phyloP scores from a whole-genome alignment of 2,797 vertebrate species.

The Amazona ochrocephala region DNA sequence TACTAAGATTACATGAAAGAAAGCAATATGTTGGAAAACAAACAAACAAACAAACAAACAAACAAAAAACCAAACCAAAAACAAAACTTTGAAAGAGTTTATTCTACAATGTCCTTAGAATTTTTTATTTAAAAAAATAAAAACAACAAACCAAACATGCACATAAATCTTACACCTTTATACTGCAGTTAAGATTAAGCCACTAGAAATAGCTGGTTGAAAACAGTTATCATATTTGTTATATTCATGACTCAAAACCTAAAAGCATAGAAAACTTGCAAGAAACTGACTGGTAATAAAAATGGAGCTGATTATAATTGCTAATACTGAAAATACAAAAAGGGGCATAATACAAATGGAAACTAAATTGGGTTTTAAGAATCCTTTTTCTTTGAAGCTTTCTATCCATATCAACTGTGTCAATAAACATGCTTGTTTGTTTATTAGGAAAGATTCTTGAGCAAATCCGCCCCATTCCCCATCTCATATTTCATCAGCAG shows the following conservation, averaged over 20 bases:
- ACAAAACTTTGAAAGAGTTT: rapidly evolving
- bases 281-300: background rate
- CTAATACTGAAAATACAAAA: constrained; percentile 3
- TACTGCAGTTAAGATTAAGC: background rate
- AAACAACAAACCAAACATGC: background rate
- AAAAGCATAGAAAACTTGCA: background rate
- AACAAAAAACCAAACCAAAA: no score
- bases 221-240: background rate
- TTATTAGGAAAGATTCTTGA: background rate
- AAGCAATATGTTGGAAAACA: background rate
- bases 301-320: background rate
- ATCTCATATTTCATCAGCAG: background rate
- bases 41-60: background rate
- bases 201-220: background rate
- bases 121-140: background rate
- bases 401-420: background rate
- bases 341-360: background rate
- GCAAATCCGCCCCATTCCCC: background rate
- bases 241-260: background rate
- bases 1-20: background rate
- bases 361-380: background rate
- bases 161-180: background rate
- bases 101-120: background rate
- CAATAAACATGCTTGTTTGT: background rate
- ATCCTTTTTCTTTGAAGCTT: background rate